These are phyloP conservation scores for Xylophagus ater DNA, from an alignment of 2,888 invertebrate species.

Conservation along the genomic window DNA sequence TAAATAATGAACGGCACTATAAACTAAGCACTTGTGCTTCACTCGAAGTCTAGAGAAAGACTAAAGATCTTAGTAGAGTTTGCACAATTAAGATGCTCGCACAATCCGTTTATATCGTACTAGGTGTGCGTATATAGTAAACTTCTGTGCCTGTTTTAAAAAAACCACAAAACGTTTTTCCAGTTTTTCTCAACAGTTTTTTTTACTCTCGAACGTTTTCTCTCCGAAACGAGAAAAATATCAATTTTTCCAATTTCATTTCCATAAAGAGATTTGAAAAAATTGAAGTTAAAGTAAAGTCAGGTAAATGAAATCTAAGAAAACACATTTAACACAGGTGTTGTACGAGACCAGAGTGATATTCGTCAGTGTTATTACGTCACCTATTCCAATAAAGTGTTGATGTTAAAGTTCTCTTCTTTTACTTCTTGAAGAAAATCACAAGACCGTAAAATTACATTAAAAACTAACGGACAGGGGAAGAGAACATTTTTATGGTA, in stretches of 20 bases:
- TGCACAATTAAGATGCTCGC: slow-evolving; percentile 17
- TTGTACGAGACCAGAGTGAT: too few relatives aligned
- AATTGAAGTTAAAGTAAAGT: too few relatives aligned
- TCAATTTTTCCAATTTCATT: too few relatives aligned
- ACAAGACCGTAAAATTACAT: slow-evolving; percentile 8
- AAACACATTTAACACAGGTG: neutral
- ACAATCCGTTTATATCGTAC: slow-evolving; percentile 15
- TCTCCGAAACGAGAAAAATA: too few relatives aligned
- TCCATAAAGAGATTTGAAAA: too few relatives aligned
- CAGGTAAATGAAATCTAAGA: neutral
- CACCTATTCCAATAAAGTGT: slow-evolving; percentile 11
- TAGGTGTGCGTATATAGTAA: slow-evolving; percentile 8
- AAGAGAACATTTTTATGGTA: too few relatives aligned
- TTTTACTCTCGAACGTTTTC: too few relatives aligned
- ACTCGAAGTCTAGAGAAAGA: slow-evolving; percentile 40
- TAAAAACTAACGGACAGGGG: slow-evolving; percentile 9
- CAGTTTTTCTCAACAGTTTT: too few relatives aligned
- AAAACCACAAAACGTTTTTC: too few relatives aligned
- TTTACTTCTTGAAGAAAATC: slow-evolving; percentile 4
- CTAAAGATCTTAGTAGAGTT: slow-evolving; percentile 25
- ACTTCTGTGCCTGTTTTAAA: too few relatives aligned
- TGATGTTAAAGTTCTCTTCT: too few relatives aligned
- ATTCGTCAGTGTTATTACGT: too few relatives aligned
- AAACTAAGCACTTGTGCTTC: slow-evolving; percentile 28
- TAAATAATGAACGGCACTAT: slow-evolving; percentile 26